phyloP scores from a whole-genome alignment of 2,888 invertebrate species.

The Stictocephala bisonia region DNA sequence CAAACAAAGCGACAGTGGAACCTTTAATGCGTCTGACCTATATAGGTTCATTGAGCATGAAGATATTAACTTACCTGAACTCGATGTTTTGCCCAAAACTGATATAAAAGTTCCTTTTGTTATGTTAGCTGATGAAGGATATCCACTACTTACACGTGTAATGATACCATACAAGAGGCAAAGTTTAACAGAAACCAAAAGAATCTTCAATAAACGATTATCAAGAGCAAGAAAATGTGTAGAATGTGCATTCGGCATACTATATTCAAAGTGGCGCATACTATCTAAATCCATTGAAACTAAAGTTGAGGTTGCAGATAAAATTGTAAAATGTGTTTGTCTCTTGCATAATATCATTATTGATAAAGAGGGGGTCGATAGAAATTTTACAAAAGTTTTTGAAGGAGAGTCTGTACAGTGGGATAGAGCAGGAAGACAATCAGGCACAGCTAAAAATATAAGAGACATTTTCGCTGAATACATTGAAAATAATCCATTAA shows the following conservation, averaged over 20 bases:
- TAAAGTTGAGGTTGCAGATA: slow-evolving; percentile 28
- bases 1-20: slow-evolving; percentile 59
- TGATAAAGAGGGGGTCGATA: slow-evolving; percentile 36
- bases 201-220: slow-evolving; percentile 34
- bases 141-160: slow-evolving; percentile 28
- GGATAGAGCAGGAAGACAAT: slow-evolving; percentile 5
- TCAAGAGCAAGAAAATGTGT: slow-evolving; percentile 42
- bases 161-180: slow-evolving; percentile 27
- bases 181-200: slow-evolving; percentile 3
- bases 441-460: not conserved
- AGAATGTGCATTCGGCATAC: slow-evolving; percentile 46
- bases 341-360: slow-evolving; percentile 36
- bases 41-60: slow-evolving; percentile 24
- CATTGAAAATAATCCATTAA: slow-evolving; percentile 21
- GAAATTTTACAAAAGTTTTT: slow-evolving; percentile 44
- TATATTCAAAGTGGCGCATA: slow-evolving; percentile 40
- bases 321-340: slow-evolving; percentile 27
- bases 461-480: slow-evolving; percentile 7
- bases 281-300: slow-evolving; percentile 31
- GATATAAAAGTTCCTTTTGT: slow-evolving; percentile 32
- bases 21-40: slow-evolving; percentile 43
- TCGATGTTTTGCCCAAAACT: slow-evolving; percentile 21
- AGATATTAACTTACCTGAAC: slow-evolving; percentile 24
- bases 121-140: slow-evolving; percentile 41
- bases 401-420: slow-evolving; percentile 9